These are phyloP conservation scores for Mus spicilegus DNA, from an alignment of 2,113 vertebrate species.

Conservation along the genomic window DNA sequence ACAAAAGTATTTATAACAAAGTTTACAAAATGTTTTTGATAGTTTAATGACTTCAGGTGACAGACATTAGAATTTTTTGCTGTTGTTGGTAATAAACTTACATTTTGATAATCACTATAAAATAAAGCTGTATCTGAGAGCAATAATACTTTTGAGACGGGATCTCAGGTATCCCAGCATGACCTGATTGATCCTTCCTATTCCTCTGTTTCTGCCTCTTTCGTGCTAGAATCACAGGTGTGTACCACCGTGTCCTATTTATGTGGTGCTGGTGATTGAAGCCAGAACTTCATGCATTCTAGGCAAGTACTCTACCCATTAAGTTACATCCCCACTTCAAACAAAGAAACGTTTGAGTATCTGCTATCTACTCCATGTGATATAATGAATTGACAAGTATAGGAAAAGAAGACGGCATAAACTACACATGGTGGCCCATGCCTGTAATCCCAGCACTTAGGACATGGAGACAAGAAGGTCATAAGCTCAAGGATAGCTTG, in stretches of 20 bases:
- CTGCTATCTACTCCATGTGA: not conserved
- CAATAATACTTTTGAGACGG: not conserved
- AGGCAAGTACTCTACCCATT: not conserved
- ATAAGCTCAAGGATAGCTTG: not conserved
- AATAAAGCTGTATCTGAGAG: slow-evolving; percentile 42
- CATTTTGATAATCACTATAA: slow-evolving; percentile 36
- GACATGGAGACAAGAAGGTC: not conserved
- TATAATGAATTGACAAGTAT: not conserved
- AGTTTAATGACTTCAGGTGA: slow-evolving; percentile 19
- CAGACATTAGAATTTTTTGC: not conserved
- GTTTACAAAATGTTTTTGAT: slow-evolving; percentile 46
- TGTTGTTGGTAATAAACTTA: not conserved
- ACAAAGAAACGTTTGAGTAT: not conserved
- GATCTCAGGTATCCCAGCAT: not conserved
- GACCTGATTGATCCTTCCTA: not conserved
- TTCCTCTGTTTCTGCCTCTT: not conserved
- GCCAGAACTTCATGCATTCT: not conserved
- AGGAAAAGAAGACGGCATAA: not conserved
- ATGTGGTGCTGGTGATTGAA: not conserved
- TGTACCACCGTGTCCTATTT: not conserved
- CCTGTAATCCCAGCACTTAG: not conserved
- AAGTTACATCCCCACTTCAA: not conserved
- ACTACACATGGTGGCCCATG: not conserved
- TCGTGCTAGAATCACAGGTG: not conserved
- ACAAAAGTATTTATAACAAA: slow-evolving; percentile 39